Base-by-base conservation (phyloP, 2,888 invertebrate species). In the Sinohyriopsis cumingii region DNA sequence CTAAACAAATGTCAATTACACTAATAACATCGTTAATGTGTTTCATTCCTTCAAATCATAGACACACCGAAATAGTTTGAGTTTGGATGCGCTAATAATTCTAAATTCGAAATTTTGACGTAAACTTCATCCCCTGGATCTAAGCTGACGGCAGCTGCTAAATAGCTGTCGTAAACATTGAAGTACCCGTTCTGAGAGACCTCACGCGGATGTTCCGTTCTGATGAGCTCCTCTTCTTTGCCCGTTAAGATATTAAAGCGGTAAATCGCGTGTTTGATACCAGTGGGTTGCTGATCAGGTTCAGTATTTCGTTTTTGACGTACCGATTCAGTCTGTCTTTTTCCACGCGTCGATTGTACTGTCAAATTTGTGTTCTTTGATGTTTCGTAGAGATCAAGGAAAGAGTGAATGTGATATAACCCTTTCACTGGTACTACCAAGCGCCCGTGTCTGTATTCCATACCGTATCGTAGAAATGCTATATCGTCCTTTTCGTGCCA, bases 61-160 rank as follows among this genome's bases (percentile, higher is more conserved):
- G 55, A 61, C n/a, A 67, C 33, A 7, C 67, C 67, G 55, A 67
- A 28, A 20, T 61, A 24, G 53, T 67, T 67, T 28, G 60, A 61
- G 7, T 60, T 55, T n/a, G 67, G 67, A 28, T 55, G 62, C 9
- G 56, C 56, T 9, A 68, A 33, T 15, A 63, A 45, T 24, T 62
- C 54, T n/a, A 63, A 28, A 24, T 68, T 53, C 15, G 68, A 68
- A 45, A 68, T 59, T 56, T 68, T 68, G 45, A 68, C 57, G 55
- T 57, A 68, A 4, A 68, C 68, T 25, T 68, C 68, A 45, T 68
- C 68, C 20, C 68, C 68, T 15, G 68, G 45, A 5, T 24, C 24
- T 22, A 68, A 54, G 5, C 57, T 24, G 0, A 63, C n/a, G n/a
- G 54, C 68, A 18, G 63, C 61, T 22, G 63, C 55, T 12, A 68